Percentiles rank a stretch among this genome's conserved stretches.
These are phyloP conservation scores for Myoxocephalus aenaeus DNA, from an alignment of 2,797 vertebrate genomes.

Conservation along the genomic window DNA sequence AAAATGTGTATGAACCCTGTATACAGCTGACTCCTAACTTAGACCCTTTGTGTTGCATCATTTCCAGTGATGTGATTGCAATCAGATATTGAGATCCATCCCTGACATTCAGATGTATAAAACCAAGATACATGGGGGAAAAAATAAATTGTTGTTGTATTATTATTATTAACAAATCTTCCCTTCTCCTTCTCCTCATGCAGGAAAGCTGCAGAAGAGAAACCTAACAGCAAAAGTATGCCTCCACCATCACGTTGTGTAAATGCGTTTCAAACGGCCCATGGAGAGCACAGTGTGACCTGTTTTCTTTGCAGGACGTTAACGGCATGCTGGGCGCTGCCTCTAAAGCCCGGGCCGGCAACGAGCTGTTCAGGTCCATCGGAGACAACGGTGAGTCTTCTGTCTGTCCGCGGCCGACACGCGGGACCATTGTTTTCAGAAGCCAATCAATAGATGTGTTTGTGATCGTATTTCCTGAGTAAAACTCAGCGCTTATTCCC, in stretches of 20 bases:
- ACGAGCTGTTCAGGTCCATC: slow-evolving; percentile 90
- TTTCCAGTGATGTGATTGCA: not conserved
- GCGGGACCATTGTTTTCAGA: not conserved
- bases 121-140: not conserved
- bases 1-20: no score
- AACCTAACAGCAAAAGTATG: slow-evolving; percentile 87
- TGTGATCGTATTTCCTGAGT: not conserved
- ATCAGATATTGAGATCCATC: not conserved
- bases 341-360: slow-evolving; percentile 82
- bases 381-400: slow-evolving; percentile 91
- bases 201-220: slow-evolving; percentile 90
- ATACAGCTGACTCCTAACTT: no score
- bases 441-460: not conserved
- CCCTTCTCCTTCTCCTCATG: slow-evolving; percentile 30
- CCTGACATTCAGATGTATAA: not conserved
- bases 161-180: not conserved
- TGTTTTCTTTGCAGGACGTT: slow-evolving; percentile 84
- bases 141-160: not conserved
- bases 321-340: slow-evolving; percentile 82
- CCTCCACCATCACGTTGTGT: not conserved
- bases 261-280: not conserved
- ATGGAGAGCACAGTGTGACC: not conserved
- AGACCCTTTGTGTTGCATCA: not conserved
- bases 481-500: not conserved
- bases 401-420: not conserved